Percentiles rank a stretch among this genome's conserved stretches.
Evolutionary conservation across 2,888 invertebrate species (phyloP).

Genomic region (Agrochola lychnidis): DNA sequence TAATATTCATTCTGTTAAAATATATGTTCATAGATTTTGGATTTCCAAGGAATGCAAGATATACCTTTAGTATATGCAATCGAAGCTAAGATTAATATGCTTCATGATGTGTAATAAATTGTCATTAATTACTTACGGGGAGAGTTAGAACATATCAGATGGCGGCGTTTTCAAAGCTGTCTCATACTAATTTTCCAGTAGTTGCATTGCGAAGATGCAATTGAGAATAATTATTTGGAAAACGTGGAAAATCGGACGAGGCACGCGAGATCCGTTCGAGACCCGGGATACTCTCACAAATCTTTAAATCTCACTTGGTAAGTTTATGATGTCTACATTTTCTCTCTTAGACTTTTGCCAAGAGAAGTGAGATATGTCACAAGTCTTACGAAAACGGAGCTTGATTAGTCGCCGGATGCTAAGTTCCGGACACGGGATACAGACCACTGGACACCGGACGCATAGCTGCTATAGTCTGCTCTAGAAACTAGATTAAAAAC

Average conservation of each 20-base stretch:
- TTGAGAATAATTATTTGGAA: conserved; percentile 78
- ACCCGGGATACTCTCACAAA: conserved; percentile 65
- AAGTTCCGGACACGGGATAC: conserved; percentile 55
- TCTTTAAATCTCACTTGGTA: conserved; percentile 56
- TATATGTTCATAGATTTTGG: no score
- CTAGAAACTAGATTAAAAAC: conserved; percentile 68
- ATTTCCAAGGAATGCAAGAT: not conserved
- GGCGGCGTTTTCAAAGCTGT: conserved; percentile 58
- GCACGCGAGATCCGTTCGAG: conserved; percentile 65
- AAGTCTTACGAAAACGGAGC: conserved; percentile 27
- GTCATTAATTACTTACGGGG: conserved; percentile 45
- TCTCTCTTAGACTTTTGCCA: conserved; percentile 27
- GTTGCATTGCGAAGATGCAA: conserved; percentile 64
- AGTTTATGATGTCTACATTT: conserved; percentile 31
- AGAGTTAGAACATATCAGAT: conserved; percentile 37
- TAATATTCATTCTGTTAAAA: no score
- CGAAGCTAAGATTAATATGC: conserved; percentile 27
- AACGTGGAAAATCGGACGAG: conserved; percentile 74
- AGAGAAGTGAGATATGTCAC: conserved; percentile 43
- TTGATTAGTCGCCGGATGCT: conserved; percentile 39
- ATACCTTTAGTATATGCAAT: conserved; percentile 7
- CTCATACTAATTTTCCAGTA: conserved; percentile 64
- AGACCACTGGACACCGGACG: conserved; percentile 60
- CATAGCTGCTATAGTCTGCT: conserved; percentile 50
- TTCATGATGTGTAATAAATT: conserved; percentile 34